These are phyloP conservation scores for Chionoecetes opilio DNA, from an alignment of 1,140 invertebrate genomes.

Conservation along the genomic window DNA sequence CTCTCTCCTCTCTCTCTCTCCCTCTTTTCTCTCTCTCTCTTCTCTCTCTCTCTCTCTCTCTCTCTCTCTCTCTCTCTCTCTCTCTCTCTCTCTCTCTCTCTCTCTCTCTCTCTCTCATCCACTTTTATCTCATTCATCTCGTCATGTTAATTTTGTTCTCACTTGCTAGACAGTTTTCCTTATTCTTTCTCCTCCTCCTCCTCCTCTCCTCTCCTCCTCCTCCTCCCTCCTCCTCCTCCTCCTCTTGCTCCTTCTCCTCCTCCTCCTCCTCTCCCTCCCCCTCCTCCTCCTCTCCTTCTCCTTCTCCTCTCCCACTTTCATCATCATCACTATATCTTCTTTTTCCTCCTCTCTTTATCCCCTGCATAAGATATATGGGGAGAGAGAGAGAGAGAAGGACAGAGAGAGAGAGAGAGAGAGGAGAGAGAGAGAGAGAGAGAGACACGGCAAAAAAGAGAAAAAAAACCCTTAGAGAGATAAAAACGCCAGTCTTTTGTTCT, in stretches of 20 bases:
- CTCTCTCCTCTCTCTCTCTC: conserved; percentile 43
- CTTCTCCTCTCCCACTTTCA: not conserved
- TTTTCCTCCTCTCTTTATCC: not conserved
- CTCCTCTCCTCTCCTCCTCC: not conserved
- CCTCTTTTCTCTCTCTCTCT: not conserved
- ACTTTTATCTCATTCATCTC: not conserved
- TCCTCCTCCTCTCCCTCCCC: not conserved
- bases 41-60: conserved; percentile 59
- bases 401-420: too few species aligned
- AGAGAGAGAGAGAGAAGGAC: too few species aligned
- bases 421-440: too few species aligned
- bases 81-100: conserved; percentile 58
- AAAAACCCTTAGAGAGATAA: too few species aligned
- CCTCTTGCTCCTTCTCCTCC: not conserved
- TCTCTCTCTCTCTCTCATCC: conserved; percentile 60
- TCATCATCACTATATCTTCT: conserved; percentile 29
- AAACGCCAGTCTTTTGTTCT: too few species aligned
- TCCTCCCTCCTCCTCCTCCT: not conserved
- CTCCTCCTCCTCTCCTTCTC: not conserved
- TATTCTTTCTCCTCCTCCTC: not conserved
- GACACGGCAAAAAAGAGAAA: too few species aligned
- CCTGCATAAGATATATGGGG: too few species aligned
- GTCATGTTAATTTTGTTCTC: not conserved
- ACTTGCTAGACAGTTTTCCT: not conserved
- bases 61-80: conserved; percentile 58